These are phyloP conservation scores for Oegoconia quadripuncta DNA, from an alignment of 2,888 invertebrate species.

Conservation along the genomic window DNA sequence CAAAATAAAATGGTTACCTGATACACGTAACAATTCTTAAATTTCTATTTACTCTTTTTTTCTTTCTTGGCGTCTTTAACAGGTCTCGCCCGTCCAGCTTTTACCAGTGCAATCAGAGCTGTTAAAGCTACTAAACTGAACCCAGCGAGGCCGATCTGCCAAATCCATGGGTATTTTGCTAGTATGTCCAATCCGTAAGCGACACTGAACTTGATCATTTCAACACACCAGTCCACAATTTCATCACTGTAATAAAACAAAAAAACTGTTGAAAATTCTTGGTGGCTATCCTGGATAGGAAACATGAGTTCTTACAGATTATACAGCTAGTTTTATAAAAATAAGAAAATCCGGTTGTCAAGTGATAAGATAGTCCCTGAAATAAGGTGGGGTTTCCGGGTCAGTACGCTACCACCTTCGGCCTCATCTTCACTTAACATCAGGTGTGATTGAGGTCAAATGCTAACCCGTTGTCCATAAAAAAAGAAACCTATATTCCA, in stretches of 20 bases:
- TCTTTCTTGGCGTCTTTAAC: slow-evolving; percentile 62
- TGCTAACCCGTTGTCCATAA: too few relatives aligned
- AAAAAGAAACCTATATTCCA: too few relatives aligned
- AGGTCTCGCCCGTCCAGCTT: slow-evolving; percentile 58
- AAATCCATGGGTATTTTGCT: slow-evolving; percentile 66
- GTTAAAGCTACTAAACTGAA: slow-evolving; percentile 71
- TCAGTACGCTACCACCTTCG: too few relatives aligned
- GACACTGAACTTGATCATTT: slow-evolving; percentile 54
- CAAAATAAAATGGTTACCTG: neutral
- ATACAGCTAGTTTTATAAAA: too few relatives aligned
- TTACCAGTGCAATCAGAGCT: slow-evolving; percentile 65
- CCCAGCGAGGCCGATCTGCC: slow-evolving; percentile 69
- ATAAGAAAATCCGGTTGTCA: too few relatives aligned
- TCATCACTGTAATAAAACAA: slow-evolving; percentile 64
- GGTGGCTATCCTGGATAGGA: too few relatives aligned
- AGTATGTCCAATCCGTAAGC: slow-evolving; percentile 55
- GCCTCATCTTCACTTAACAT: too few relatives aligned
- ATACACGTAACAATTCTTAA: neutral
- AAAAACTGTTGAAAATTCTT: slow-evolving; percentile 4
- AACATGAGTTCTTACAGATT: too few relatives aligned
- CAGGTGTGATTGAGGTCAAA: too few relatives aligned
- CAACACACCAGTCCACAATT: slow-evolving; percentile 66
- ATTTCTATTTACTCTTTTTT: slow-evolving; percentile 63
- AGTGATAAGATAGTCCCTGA: too few relatives aligned
- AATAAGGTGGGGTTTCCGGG: too few relatives aligned